Evolutionary conservation across 2,888 invertebrate species (phyloP), one percentile per base, ranked within the genome.

Genomic region (Allacma fusca): DNA sequence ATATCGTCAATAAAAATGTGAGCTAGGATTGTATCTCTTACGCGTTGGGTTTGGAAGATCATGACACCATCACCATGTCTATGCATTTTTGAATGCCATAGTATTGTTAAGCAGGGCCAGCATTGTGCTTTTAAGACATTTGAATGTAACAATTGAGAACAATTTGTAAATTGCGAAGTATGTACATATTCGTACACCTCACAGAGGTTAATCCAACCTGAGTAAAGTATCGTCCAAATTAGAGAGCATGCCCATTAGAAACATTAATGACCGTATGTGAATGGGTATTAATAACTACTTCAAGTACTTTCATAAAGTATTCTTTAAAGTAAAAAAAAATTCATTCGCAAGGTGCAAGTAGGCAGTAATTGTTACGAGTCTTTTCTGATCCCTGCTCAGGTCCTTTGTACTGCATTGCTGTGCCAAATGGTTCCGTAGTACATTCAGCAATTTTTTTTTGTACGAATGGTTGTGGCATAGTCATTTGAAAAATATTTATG

Each of bases 191-290:
- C 7, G 19, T 12, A 40, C 40, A 40, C 40, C 5, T 13, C 40
- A 40, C 7, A 40, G 40, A 40, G 40, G 40, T 50, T 50, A 50
- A 50, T 16, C 19, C 2, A n/a, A 50, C 5, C 50, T 50, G n/a
- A 13, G n/a, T 19, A 50, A 12, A 2, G 50, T 50, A 13, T n/a
- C 50, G 1, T 50, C 50, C 50, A 50, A 50, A 50, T 50, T 16
- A 50, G 50, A 19, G 50, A 50, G 16, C n/a, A 50, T 50, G 50
- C 16, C 50, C 50, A 50, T 50, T 50, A 50, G 19, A 16, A 50
- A 50, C 50, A 50, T 50, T 50, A 50, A 50, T 50, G 50, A 50
- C 50, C 50, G 50, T 50, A 50, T 50, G 50, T 50, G 50, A 50
- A 50, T 50, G 50, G 50, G 50, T 50, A 50, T 50, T 50, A 50